phyloP scores from a whole-genome alignment of 2,888 invertebrate species.

The Junonia oenone region DNA sequence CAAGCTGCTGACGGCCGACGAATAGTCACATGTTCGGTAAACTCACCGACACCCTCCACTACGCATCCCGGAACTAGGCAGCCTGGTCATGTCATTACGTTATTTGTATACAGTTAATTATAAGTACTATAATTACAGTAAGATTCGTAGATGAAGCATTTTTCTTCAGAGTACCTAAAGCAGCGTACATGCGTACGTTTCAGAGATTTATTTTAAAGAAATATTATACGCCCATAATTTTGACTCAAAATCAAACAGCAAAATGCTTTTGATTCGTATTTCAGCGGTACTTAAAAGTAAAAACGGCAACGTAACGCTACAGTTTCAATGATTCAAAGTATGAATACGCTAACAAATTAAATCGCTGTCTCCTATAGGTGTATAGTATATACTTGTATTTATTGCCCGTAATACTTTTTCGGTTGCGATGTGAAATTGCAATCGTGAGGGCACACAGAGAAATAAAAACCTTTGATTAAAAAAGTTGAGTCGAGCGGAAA shows the following conservation, averaged over 20 bases:
- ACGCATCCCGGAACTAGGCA: too few relatives aligned
- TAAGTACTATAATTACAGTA: too few relatives aligned
- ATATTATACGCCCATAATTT: neutral
- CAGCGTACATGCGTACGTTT: too few relatives aligned
- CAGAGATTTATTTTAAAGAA: neutral
- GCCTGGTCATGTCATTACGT: too few relatives aligned
- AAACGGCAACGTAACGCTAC: neutral
- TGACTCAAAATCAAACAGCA: neutral
- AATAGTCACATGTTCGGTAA: neutral
- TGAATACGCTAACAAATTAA: constrained; percentile 10
- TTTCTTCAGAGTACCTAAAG: too few relatives aligned
- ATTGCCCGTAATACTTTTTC: constrained; percentile 23
- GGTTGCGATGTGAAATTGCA: constrained; percentile 24
- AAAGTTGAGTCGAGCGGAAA: constrained; percentile 30
- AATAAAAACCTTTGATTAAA: constrained; percentile 34
- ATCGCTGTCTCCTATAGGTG: constrained; percentile 8
- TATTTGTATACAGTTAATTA: too few relatives aligned
- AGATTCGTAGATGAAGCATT: too few relatives aligned
- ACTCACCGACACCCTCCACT: too few relatives aligned
- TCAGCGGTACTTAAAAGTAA: neutral
- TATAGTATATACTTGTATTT: constrained; percentile 19
- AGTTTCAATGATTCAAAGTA: constrained; percentile 2
- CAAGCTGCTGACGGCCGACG: too few relatives aligned
- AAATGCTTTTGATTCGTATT: neutral
- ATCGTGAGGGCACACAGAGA: constrained; percentile 26